phyloP scores from a whole-genome alignment of 2,113 vertebrate species.

The Lophius piscatorius region DNA sequence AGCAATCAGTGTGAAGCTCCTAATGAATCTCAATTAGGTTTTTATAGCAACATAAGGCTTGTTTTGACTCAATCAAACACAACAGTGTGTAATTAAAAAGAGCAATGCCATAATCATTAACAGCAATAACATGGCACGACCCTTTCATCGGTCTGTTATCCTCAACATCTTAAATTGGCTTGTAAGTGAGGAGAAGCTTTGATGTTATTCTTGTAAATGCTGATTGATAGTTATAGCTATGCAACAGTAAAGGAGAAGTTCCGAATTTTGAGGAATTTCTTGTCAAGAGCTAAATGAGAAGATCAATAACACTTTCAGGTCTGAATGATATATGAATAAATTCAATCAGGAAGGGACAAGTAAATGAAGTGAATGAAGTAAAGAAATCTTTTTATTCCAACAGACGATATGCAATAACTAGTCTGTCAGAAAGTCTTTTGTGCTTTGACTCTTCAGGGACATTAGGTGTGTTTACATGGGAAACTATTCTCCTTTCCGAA shows the following conservation, averaged over 20 bases:
- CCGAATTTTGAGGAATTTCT: background rate
- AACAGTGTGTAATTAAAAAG: constrained; percentile 15
- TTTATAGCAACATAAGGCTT: constrained; percentile 8
- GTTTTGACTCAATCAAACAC: constrained; percentile 18
- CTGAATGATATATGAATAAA: background rate
- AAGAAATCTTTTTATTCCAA: too few relatives aligned
- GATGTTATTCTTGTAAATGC: background rate
- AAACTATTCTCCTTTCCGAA: too few relatives aligned
- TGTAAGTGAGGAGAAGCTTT: background rate
- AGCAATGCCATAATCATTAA: constrained; percentile 4
- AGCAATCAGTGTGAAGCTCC: constrained; percentile 8
- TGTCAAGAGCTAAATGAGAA: background rate
- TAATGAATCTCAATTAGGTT: constrained; percentile 38
- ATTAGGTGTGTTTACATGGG: too few relatives aligned
- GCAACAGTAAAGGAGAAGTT: background rate
- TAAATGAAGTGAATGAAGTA: too few relatives aligned
- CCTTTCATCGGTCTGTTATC: constrained; percentile 3
- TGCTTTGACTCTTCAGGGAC: too few relatives aligned
- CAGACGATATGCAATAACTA: too few relatives aligned
- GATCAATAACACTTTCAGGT: background rate
- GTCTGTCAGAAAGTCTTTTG: too few relatives aligned
- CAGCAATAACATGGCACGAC: constrained; percentile 9
- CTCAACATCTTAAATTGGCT: background rate
- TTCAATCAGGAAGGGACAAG: background rate
- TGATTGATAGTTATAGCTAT: background rate